These are phyloP conservation scores for Montipora foliosa DNA, from an alignment of 64 coral and sea anemone species.

Conservation along the genomic window DNA sequence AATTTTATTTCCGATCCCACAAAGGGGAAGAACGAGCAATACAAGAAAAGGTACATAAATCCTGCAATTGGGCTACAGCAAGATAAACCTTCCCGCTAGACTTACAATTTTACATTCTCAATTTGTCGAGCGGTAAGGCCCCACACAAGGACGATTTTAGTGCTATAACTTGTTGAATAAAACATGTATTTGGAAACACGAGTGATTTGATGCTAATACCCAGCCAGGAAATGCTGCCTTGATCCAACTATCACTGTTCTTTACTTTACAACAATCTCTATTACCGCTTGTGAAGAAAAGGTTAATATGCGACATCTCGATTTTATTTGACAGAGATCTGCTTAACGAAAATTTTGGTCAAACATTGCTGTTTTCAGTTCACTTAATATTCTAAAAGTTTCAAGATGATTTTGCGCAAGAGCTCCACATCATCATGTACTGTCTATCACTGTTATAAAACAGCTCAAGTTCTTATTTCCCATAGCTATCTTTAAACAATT, in stretches of 20 bases:
- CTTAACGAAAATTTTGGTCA: background rate
- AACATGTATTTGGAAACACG: background rate
- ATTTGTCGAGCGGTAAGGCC: background rate
- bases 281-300: background rate
- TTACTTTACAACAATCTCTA: slow-evolving; percentile 27
- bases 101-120: background rate
- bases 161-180: background rate
- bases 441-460: slow-evolving; percentile 14
- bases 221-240: background rate
- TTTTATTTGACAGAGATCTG: background rate
- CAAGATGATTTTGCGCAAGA: background rate
- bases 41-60: background rate
- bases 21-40: background rate
- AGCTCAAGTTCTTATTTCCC: background rate
- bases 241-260: background rate
- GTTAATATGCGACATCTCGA: background rate
- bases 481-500: slow-evolving; percentile 81
- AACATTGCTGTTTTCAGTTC: background rate
- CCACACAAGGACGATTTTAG: background rate
- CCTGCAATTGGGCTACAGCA: background rate
- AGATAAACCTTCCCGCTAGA: background rate
- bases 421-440: background rate
- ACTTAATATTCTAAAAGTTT: background rate
- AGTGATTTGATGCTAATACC: background rate
- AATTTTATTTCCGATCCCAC: background rate